A percentile compares a stretch with the other conserved stretches of the same genome.
phyloP scores from a whole-genome alignment of 2,888 invertebrate species.

The Eutolmus rufibarbis region DNA sequence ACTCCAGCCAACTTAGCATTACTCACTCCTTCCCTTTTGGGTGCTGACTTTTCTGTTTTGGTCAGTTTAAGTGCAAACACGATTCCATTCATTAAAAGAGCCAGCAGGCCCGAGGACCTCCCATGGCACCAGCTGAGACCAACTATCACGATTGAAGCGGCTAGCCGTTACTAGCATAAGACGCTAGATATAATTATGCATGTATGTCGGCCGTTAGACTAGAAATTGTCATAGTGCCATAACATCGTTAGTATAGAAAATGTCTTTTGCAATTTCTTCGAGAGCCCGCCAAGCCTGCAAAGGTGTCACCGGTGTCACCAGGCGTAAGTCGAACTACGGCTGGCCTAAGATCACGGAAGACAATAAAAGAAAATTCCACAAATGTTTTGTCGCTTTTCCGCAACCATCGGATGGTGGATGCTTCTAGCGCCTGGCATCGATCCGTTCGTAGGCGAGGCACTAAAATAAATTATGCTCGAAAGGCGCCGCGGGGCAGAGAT shows the following conservation, averaged over 20 bases:
- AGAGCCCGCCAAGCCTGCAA: background rate
- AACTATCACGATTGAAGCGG: background rate
- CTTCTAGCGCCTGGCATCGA: background rate
- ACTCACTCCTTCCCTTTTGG: background rate
- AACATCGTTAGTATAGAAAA: background rate
- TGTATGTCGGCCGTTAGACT: background rate
- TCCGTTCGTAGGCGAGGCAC: background rate
- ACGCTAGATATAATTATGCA: background rate
- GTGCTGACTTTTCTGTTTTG: background rate
- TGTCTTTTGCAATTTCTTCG: background rate
- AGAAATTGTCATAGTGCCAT: background rate
- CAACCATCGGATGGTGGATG: background rate
- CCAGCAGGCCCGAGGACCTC: background rate
- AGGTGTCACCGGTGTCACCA: background rate
- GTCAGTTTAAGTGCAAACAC: background rate
- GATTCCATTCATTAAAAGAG: background rate
- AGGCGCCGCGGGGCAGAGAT: background rate
- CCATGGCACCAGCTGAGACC: background rate
- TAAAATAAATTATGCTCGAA: background rate
- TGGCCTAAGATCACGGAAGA: background rate
- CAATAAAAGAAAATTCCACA: background rate
- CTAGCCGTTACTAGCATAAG: background rate
- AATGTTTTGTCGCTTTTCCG: background rate
- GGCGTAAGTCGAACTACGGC: background rate
- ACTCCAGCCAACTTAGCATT: background rate